Evolutionary conservation across 2,888 invertebrate species (phyloP), one percentile per base, ranked within the genome.

Genomic region (Lasiommata megera): DNA sequence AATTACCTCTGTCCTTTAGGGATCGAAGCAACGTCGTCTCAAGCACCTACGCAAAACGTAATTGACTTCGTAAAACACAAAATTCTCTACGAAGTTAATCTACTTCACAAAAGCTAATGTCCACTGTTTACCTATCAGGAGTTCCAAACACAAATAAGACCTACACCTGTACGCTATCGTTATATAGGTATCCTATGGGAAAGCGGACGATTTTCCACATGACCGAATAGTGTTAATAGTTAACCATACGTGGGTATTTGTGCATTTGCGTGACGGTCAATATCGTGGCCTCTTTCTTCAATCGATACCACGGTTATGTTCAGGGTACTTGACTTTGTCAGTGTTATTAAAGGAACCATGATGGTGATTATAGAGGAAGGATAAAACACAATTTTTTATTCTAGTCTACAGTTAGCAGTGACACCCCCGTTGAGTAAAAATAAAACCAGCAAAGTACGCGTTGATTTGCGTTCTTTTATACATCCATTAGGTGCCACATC

Each of bases 171-270:
- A 74, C 67, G 63, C 69, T 71, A 80, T 69, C 64, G 65, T 82
- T 88, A 75, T 89, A 89, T 82, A 63, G 43, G 44, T 38, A 55
- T 71, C 66, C 54, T 56, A 54, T 58, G 77, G 75, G 84, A 87
- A 86, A 86, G 81, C 82, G 68, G 71, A 69, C 71, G 61, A 79
- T 85, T 84, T 83, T 83, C 84, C 74, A 76, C 71, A 75, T 73
- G 77, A 85, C 76, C 84, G 82, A 84, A 85, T 79, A 82, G 76
- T 77, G 81, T 77, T 85, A 88, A 88, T 88, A 78, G 74, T 68
- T 71, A 74, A 68, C 72, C 64, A 68, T 67, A 61, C 55, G 46
- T 60, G 59, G 54, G 46, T 59, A 57, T 63, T 59, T 62, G 58
- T 62, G 29, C 55, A 23, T 12, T 38, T 46, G 51, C 54, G 43